These are phyloP conservation scores for Dendrolimus pini DNA, from an alignment of 2,888 invertebrate species.

Conservation along the genomic window DNA sequence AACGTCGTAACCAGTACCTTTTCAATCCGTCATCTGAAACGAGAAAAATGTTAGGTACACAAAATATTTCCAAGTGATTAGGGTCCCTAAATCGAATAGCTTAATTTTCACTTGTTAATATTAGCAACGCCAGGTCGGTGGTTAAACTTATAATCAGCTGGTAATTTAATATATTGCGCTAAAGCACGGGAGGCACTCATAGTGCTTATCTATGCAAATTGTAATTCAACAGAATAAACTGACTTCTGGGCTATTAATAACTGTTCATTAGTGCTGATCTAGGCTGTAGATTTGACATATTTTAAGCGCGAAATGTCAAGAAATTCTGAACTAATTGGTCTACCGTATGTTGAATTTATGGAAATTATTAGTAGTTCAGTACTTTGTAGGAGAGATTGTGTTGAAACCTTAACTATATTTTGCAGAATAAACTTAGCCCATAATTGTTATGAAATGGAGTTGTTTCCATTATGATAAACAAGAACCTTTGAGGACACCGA, in stretches of 20 bases:
- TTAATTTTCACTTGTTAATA: not conserved
- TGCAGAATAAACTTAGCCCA: too few relatives aligned
- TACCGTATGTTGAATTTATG: not conserved
- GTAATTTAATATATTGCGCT: not conserved
- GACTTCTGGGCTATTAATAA: not conserved
- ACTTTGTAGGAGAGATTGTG: too few relatives aligned
- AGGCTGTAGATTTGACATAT: not conserved
- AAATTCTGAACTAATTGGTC: not conserved
- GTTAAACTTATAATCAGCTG: not conserved
- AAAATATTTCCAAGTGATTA: not conserved
- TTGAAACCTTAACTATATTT: too few relatives aligned
- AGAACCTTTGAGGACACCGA: too few relatives aligned
- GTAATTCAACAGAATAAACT: not conserved
- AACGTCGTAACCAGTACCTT: too few relatives aligned
- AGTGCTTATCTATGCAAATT: not conserved
- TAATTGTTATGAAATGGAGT: too few relatives aligned
- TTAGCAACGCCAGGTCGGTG: not conserved
- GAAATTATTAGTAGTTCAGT: not conserved
- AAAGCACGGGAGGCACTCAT: not conserved
- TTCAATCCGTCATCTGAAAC: too few relatives aligned
- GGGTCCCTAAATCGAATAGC: not conserved
- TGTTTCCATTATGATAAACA: too few relatives aligned
- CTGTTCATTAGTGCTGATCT: not conserved
- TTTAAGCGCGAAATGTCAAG: not conserved
- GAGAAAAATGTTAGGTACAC: too few relatives aligned